These are phyloP conservation scores for Crenuchus spilurus DNA, from an alignment of 2,797 vertebrate species.

Conservation along the genomic window DNA sequence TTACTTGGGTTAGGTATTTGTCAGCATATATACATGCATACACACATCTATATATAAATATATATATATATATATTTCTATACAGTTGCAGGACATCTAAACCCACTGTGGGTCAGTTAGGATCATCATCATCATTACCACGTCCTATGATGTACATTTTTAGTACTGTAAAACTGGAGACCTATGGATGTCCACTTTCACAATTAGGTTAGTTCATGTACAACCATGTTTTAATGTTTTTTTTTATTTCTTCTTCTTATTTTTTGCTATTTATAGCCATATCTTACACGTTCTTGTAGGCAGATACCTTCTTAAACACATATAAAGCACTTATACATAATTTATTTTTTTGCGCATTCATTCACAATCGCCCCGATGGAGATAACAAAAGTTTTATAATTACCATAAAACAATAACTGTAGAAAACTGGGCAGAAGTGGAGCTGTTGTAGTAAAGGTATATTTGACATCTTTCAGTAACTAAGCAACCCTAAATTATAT, in stretches of 20 bases:
- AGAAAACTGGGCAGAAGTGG: conserved; percentile 75
- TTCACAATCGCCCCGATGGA: conserved; percentile 64
- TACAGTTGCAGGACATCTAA: conserved; percentile 33
- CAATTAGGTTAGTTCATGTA: conserved; percentile 48
- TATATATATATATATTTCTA: conserved; percentile 44
- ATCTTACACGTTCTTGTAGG: conserved; percentile 74
- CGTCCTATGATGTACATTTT: conserved; percentile 41
- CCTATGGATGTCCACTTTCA: conserved; percentile 39
- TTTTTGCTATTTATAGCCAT: conserved; percentile 75
- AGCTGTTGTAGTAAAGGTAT: conserved; percentile 84
- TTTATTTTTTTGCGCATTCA: conserved; percentile 70
- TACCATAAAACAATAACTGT: conserved; percentile 57
- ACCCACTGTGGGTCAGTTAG: conserved; percentile 24
- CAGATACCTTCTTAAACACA: conserved; percentile 58
- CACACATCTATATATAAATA: conserved; percentile 53
- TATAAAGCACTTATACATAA: conserved; percentile 73
- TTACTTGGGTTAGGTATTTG: conserved; percentile 62
- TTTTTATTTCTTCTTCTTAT: no score
- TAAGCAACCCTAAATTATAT: conserved; percentile 95
- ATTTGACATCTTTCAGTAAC: conserved; percentile 79
- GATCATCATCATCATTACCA: conserved; percentile 17
- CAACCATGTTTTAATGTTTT: no score
- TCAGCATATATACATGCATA: conserved; percentile 55
- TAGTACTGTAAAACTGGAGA: conserved; percentile 51
- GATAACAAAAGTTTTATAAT: conserved; percentile 56